phyloP scores from a whole-genome alignment of 2,888 invertebrate genomes.

The Agrenia bidenticulata region DNA sequence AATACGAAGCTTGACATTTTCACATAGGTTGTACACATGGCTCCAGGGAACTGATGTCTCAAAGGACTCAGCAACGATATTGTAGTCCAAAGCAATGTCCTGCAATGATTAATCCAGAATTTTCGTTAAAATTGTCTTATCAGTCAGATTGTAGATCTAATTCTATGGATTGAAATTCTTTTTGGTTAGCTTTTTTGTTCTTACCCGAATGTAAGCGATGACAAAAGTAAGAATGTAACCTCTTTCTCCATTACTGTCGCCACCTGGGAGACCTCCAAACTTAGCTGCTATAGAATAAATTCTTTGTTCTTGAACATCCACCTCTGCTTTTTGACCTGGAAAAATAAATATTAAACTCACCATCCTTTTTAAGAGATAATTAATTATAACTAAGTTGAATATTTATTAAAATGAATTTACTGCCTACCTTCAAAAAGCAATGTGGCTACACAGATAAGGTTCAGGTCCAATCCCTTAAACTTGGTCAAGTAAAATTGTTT shows the following conservation, averaged over 20 bases:
- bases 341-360: background rate
- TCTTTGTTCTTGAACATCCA: conserved; percentile 71
- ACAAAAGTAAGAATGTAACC: conserved; percentile 97
- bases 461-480: conserved; percentile 80
- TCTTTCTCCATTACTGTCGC: conserved; percentile 88
- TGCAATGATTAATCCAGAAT: too few species aligned
- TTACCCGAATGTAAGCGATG: conserved; percentile 93
- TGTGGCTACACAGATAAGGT: conserved; percentile 84
- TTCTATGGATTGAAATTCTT: too few species aligned
- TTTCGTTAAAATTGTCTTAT: conserved; percentile 16
- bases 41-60: conserved; percentile 99
- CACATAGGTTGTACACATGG: conserved; percentile 75
- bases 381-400: background rate
- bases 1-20: conserved; percentile 84
- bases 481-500: conserved; percentile 85
- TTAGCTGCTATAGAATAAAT: conserved; percentile 76
- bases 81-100: conserved; percentile 87
- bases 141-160: background rate
- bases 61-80: conserved; percentile 92
- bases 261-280: conserved; percentile 76
- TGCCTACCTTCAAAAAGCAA: conserved; percentile 79
- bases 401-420: background rate
- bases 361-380: background rate
- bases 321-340: conserved; percentile 65
- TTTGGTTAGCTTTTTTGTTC: too few species aligned